Evolutionary conservation across 92 coral and sea anemone genomes (phyloP).

Genomic region (Umimayanthus kanabou): DNA sequence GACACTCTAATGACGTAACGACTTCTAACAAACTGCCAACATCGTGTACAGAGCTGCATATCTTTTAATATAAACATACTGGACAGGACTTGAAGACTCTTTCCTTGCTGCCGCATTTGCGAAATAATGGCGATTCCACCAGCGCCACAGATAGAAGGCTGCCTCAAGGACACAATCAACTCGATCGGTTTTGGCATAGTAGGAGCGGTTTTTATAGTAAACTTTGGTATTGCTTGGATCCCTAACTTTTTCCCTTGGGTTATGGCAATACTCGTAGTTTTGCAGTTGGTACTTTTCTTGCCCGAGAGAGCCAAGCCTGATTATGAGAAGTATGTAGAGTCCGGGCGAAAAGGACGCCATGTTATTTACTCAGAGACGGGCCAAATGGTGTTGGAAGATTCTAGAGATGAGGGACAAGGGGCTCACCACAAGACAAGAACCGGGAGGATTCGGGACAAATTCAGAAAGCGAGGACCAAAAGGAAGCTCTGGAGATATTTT

Average conservation of each 20-base stretch:
- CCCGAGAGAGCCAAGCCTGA: conserved; percentile 34
- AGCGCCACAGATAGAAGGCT: conserved; percentile 37
- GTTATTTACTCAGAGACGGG: conserved; percentile 24
- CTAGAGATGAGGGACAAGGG: background rate
- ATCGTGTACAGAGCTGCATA: background rate
- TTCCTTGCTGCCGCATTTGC: background rate
- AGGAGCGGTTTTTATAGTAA: conserved; percentile 26
- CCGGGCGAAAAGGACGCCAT: conserved; percentile 28
- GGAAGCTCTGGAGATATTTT: conserved; percentile 24
- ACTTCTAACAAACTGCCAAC: background rate
- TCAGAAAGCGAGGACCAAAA: conserved; percentile 30
- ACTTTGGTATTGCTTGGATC: conserved; percentile 32
- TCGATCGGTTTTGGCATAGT: conserved; percentile 27
- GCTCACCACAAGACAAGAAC: conserved; percentile 17
- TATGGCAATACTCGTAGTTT: conserved; percentile 22
- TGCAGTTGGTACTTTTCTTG: conserved; percentile 29
- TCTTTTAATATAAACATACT: background rate
- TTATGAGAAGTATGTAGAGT: conserved; percentile 29
- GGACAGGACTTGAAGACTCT: background rate
- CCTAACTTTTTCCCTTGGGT: conserved; percentile 40
- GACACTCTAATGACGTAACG: conserved; percentile 13
- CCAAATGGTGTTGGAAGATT: conserved; percentile 27
- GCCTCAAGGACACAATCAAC: conserved; percentile 35
- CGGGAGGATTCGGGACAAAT: conserved; percentile 31
- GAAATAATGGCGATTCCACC: conserved; percentile 8